Evolutionary conservation across 1,140 invertebrate species (phyloP), one percentile per base, ranked within the genome.

Genomic region (Helicoverpa zea): DNA sequence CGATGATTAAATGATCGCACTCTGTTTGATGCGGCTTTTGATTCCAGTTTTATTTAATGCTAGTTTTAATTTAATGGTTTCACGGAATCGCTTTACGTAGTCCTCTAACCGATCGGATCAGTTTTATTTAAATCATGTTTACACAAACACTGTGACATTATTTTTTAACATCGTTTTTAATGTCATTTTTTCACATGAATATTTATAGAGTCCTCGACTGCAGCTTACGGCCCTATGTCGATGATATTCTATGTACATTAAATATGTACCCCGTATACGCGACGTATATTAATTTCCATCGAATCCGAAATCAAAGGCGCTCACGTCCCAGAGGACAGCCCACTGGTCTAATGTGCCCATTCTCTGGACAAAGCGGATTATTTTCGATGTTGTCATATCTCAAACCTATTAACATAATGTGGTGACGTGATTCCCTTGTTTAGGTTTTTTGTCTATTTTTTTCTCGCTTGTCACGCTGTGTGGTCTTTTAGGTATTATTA

Each of bases 361-460:
- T 87, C 87, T 81, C 76, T 83, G 88, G 87, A 92, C 89, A 93
- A 94, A 94, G 93, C 83, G 93, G 93, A 94, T 94, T 94, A 94
- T 86, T 82, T 87, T 83, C 84, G 73, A 88, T 91, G 90, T 93
- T 91, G 90, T 94, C 90, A 92, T 90, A 94, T 92, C 88, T 87
- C 75, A 18, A 59, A 83, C 76, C 83, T 88, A 92, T 93, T 93
- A 94, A 83, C 91, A 92, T 94, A 92, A 92, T 93, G 82, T 86
- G 88, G 81, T 87, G 87, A 91, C 87, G 84, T 84, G 84, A 88
- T 89, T 87, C 80, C 79, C 87, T 91, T 87, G 86, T 89, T 86
- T 81, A 59, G 82, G 68, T 86, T 90, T 90, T 92, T 92, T 89
- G 78, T 84, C 64, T 77, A 58, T 76, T 89, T 88, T 86, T 89